These are phyloP conservation scores for Formica aserva DNA, from an alignment of 2,888 invertebrate genomes.

Conservation along the genomic window DNA sequence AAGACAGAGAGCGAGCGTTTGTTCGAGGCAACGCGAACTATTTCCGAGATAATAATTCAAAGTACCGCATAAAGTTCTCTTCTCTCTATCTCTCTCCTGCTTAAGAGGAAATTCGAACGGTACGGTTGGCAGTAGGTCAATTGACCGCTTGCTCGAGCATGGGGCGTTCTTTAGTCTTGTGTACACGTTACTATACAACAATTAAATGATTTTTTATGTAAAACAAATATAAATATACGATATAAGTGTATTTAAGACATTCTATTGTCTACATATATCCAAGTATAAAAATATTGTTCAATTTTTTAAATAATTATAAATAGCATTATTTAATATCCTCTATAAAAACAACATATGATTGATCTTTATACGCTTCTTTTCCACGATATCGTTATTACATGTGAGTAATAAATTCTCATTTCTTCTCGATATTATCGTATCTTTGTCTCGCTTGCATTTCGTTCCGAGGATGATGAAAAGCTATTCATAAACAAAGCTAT, in stretches of 20 bases:
- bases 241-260: neutral
- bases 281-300: neutral
- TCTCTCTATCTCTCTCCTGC: neutral
- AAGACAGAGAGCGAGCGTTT: slow-evolving; percentile 20
- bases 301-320: neutral
- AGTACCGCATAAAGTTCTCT: slow-evolving; percentile 53
- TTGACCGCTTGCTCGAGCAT: neutral
- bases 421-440: slow-evolving; percentile 45
- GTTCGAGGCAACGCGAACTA: slow-evolving; percentile 18
- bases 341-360: neutral
- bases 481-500: slow-evolving; percentile 70
- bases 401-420: slow-evolving; percentile 9
- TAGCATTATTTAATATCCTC: neutral
- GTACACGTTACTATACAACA: neutral
- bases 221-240: neutral
- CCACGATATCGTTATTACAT: neutral
- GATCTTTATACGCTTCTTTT: neutral
- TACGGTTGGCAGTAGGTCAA: slow-evolving; percentile 51
- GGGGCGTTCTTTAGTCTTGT: neutral
- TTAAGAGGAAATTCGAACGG: slow-evolving; percentile 48
- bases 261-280: neutral
- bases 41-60: slow-evolving; percentile 63
- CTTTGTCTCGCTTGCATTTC: slow-evolving; percentile 59
- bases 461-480: slow-evolving; percentile 55
- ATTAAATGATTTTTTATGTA: neutral